These are phyloP conservation scores for Nesidiocoris tenuis DNA, from an alignment of 2,888 invertebrate genomes.

Conservation along the genomic window DNA sequence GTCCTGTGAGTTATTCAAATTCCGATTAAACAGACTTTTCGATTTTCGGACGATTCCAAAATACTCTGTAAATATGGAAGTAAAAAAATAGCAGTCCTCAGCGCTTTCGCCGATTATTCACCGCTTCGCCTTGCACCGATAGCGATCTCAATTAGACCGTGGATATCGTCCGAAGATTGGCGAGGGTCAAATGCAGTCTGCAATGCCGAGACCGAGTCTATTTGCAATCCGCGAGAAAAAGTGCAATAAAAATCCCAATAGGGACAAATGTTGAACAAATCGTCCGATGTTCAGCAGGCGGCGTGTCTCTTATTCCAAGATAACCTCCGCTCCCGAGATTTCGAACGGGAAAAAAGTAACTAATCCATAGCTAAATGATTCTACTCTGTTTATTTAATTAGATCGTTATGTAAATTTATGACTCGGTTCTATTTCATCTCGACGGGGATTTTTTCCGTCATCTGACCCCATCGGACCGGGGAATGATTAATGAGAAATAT, in stretches of 20 bases:
- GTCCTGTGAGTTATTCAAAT: too few species aligned
- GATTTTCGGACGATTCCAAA: too few species aligned
- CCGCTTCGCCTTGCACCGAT: too few species aligned
- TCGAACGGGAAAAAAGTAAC: neutral
- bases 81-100: too few species aligned
- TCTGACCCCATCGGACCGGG: neutral
- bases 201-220: neutral
- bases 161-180: neutral
- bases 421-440: neutral
- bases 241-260: neutral
- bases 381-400: slow-evolving; percentile 31
- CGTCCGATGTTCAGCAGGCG: neutral
- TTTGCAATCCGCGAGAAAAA: neutral
- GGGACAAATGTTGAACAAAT: neutral
- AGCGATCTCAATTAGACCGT: neutral
- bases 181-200: neutral
- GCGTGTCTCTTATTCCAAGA: slow-evolving; percentile 18
- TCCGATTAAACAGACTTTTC: too few species aligned
- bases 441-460: neutral
- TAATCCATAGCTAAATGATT: slow-evolving; percentile 36
- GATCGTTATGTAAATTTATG: slow-evolving; percentile 24
- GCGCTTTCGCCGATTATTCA: too few species aligned
- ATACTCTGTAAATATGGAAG: too few species aligned
- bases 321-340: neutral
- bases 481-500: neutral